Conservation (phyloP, 2,113 vertebrate genomes). For the Cryptotis parvus region DNA sequence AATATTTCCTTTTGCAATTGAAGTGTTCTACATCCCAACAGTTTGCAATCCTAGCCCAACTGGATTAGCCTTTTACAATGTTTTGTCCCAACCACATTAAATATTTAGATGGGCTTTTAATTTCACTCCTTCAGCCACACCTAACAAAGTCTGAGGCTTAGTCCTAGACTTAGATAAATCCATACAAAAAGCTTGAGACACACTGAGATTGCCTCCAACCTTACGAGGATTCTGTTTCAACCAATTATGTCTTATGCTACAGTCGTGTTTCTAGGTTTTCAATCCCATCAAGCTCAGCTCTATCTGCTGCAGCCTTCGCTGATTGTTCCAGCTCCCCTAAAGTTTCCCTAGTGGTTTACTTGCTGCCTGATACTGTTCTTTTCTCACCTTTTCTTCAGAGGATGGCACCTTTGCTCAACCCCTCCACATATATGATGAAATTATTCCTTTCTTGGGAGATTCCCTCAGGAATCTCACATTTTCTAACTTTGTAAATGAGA, state of each 20-base stretch:
- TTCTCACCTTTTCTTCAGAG: neutral
- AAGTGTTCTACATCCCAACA: neutral
- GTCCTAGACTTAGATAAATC: no score
- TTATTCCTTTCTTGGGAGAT: neutral
- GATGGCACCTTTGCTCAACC: neutral
- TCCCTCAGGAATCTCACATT: neutral
- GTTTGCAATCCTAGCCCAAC: neutral
- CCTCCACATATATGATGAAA: neutral
- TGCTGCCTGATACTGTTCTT: neutral
- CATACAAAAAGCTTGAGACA: no score
- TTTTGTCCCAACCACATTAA: neutral
- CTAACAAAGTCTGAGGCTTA: no score
- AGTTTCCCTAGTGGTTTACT: neutral
- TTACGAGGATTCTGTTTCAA: neutral
- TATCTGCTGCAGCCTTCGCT: neutral
- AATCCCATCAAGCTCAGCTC: no score
- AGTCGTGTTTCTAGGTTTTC: neutral
- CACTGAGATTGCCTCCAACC: no score
- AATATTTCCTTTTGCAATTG: neutral
- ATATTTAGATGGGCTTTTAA: constrained; percentile 8
- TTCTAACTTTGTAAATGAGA: neutral
- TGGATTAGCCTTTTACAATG: neutral
- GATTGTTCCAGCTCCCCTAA: neutral
- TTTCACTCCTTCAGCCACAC: neutral
- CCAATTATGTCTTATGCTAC: neutral